A percentile compares a stretch with the other conserved stretches of the same genome.
Conservation (phyloP, 2,888 invertebrate species). For the Prenolepis imparis region DNA sequence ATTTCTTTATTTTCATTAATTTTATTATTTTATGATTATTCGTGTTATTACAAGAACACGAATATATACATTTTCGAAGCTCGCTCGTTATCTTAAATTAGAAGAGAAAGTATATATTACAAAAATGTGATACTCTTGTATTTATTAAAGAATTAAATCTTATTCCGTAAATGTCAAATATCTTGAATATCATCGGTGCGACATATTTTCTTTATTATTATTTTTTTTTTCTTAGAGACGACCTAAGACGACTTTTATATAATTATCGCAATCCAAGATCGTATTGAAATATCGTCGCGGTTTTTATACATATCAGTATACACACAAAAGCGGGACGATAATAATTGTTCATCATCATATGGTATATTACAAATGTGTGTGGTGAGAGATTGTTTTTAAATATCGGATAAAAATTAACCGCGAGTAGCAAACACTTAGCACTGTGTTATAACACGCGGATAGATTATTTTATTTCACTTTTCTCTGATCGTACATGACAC, state of each 20-base stretch:
- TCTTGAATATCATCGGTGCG: neutral
- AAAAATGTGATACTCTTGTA: constrained; percentile 27
- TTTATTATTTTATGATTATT: constrained; percentile 15
- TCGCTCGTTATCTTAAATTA: neutral
- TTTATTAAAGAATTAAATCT: constrained; percentile 37
- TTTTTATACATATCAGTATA: neutral
- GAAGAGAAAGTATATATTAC: constrained; percentile 12
- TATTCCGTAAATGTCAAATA: constrained; percentile 6
- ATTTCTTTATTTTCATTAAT: neutral
- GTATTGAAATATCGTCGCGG: neutral
- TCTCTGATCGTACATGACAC: constrained; percentile 43
- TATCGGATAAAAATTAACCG: constrained; percentile 2
- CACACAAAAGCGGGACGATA: constrained; percentile 6
- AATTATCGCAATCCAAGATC: neutral
- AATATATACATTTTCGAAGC: neutral
- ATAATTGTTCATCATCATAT: constrained; percentile 13
- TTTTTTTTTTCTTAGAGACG: neutral
- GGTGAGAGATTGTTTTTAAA: neutral
- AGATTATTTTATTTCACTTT: constrained; percentile 63
- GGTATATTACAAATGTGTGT: constrained; percentile 63
- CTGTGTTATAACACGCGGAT: constrained; percentile 20
- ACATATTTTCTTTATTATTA: neutral
- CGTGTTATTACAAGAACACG: neutral
- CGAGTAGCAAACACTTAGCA: constrained; percentile 26
- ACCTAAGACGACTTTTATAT: neutral